phyloP scores from a whole-genome alignment of 2,888 invertebrate species.

The Ectemnius continuus region DNA sequence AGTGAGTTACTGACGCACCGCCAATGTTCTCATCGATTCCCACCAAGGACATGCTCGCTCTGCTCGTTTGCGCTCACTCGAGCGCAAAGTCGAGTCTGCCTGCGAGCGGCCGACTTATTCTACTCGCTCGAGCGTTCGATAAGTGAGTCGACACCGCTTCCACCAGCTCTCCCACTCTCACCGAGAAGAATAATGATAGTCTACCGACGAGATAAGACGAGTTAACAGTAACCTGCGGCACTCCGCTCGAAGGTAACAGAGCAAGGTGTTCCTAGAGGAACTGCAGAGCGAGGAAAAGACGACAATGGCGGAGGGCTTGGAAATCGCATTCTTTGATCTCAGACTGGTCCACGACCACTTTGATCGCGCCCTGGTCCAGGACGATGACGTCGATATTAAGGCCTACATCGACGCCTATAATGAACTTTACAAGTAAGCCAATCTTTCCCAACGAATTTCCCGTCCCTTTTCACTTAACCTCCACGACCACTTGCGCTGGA shows the following conservation, averaged over 20 bases:
- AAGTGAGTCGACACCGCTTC: too few species aligned
- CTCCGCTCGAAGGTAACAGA: neutral
- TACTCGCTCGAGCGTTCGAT: too few species aligned
- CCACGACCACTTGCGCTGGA: neutral
- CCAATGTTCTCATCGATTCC: neutral
- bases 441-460: conserved; percentile 39
- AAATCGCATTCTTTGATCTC: conserved; percentile 79
- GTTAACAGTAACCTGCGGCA: conserved; percentile 10
- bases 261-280: too few species aligned
- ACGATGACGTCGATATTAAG: conserved; percentile 86
- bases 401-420: conserved; percentile 88
- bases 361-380: conserved; percentile 82
- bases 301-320: conserved; percentile 70
- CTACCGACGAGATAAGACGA: conserved; percentile 26
- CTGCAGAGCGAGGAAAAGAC: conserved; percentile 31
- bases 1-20: neutral
- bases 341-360: conserved; percentile 83
- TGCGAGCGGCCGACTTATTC: neutral
- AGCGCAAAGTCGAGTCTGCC: conserved; percentile 5
- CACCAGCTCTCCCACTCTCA: too few species aligned
- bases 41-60: neutral
- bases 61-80: neutral
- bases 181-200: conserved; percentile 8
- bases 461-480: conserved; percentile 44
- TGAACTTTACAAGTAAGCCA: conserved; percentile 90